phyloP scores from a whole-genome alignment of 92 coral and sea anemone genomes.

The Meandrina meandrites region DNA sequence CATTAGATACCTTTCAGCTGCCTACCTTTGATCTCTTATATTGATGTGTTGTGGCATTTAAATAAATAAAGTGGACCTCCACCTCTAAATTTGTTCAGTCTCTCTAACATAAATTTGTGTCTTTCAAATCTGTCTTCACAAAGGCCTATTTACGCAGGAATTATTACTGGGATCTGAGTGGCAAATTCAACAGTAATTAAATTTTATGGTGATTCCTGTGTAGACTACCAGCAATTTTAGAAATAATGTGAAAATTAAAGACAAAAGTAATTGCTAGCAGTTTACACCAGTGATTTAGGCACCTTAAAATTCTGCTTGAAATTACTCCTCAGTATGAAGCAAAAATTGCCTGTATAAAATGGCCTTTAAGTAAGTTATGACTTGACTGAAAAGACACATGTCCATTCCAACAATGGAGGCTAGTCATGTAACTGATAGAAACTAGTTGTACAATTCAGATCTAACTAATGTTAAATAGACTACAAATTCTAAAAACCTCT shows the following conservation, averaged over 20 bases:
- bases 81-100: not conserved
- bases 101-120: not conserved
- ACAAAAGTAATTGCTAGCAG: not conserved
- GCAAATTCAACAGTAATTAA: not conserved
- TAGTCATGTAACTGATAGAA: not conserved
- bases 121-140: not conserved
- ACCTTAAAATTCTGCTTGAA: constrained; percentile 26
- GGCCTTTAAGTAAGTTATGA: not conserved
- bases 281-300: constrained; percentile 18
- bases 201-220: not conserved
- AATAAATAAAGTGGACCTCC: not conserved
- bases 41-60: not conserved
- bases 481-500: constrained; percentile 95
- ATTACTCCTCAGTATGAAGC: not conserved
- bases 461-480: constrained; percentile 47
- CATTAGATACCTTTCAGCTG: constrained; percentile 13
- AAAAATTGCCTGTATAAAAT: not conserved
- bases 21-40: constrained; percentile 24
- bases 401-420: not conserved
- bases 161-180: not conserved
- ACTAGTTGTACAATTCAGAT: constrained; percentile 17
- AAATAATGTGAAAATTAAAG: not conserved
- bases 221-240: not conserved
- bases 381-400: constrained; percentile 15
- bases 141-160: not conserved